These are phyloP conservation scores for Numenius arquata DNA, from an alignment of 2,113 vertebrate genomes.

Conservation along the genomic window DNA sequence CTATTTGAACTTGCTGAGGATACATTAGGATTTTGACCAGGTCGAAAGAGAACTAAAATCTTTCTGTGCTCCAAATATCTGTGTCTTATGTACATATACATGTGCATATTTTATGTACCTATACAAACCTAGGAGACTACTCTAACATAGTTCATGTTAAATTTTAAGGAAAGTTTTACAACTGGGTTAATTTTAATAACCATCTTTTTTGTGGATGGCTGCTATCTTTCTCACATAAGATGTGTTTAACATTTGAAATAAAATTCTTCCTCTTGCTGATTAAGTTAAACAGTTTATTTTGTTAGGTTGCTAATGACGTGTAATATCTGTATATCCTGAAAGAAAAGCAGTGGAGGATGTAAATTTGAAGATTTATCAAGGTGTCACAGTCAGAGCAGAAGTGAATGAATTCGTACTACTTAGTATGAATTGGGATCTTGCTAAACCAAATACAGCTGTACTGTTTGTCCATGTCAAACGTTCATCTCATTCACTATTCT, in stretches of 20 bases:
- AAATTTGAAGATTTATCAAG: not conserved
- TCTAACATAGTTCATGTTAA: not conserved
- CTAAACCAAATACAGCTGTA: not conserved
- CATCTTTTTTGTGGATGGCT: not conserved
- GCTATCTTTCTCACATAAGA: not conserved
- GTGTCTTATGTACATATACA: not conserved
- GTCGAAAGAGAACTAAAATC: not conserved
- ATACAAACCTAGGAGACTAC: not conserved
- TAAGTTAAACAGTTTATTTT: not conserved
- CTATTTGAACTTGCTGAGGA: not conserved
- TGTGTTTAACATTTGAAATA: not conserved
- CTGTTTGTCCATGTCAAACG: not conserved
- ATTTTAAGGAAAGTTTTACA: not conserved
- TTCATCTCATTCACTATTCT: constrained; percentile 7
- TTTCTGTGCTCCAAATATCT: not conserved
- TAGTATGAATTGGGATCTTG: not conserved
- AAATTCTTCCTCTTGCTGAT: not conserved
- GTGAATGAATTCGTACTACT: not conserved
- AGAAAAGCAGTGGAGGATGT: not conserved
- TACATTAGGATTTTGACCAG: not conserved
- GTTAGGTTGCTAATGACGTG: not conserved
- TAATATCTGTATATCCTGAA: not conserved
- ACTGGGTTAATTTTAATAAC: not conserved
- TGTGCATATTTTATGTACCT: not conserved
- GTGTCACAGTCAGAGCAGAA: not conserved